Evolutionary conservation across 1,140 invertebrate species (phyloP), one percentile per base, ranked within the genome.

Genomic region (Spodoptera litura): DNA sequence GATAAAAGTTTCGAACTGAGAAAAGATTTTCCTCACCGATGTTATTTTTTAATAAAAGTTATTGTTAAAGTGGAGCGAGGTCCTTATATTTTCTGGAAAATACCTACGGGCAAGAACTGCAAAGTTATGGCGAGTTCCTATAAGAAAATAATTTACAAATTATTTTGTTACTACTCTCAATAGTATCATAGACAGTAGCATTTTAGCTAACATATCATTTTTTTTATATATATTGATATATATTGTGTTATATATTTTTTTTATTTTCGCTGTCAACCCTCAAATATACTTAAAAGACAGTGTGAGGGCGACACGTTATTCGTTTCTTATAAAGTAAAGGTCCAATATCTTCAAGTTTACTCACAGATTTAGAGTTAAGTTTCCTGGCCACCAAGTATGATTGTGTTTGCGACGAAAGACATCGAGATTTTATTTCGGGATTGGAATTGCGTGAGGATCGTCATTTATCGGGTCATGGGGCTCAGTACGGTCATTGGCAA

Each of bases 341-440:
- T 44, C 38, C 38, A 66, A 15, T 25, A 66, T 49, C 38, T 12
- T 49, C 35, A 49, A 44, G n/a, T 66, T 66, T 44, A 44, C 38
- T 44, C 38, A 44, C 38, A 44, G 38, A 44, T 44, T 44, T 44
- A 6, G 31, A 8, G 13, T 64, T 49, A 38, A 15, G 49, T 49
- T 66, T 66, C 15, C 62, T 15, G 38, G 38, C 44, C 62, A 49
- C 10, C 35, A 66, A 66, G 38, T 49, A 66, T 66, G 62, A 66
- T 66, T 66, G 62, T 66, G 62, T 66, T 66, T 49, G n/a, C 38
- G 9, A 31, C 25, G 58, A 49, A 66, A 66, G 62, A 49, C 25
- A 66, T 66, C 62, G 12, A n/a, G 62, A 44, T 66, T 66, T 66
- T 66, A 66, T 66, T 66, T 15, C 38, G 62, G 62, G 62, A 66